Conservation (phyloP, 1,140 invertebrate genomes). For the Pararge aegeria region DNA sequence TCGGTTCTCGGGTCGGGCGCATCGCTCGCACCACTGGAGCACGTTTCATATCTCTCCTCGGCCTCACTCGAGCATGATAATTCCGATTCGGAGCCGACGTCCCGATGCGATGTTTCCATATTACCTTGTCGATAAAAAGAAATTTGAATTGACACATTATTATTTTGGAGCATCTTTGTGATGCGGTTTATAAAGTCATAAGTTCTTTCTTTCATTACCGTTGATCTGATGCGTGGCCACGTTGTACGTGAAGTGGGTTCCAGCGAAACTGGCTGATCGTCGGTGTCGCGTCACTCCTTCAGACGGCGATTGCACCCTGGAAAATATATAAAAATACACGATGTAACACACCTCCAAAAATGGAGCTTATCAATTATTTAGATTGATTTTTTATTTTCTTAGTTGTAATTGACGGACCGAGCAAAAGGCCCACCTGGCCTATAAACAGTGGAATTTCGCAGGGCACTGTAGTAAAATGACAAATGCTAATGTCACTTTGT, state of each 20-base stretch:
- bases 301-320: slow-evolving; percentile 42
- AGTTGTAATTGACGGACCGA: too few species aligned
- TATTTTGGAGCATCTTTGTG: too few species aligned
- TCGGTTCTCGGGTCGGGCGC: slow-evolving; percentile 37
- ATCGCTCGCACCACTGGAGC: slow-evolving; percentile 66
- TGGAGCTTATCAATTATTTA: too few species aligned
- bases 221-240: slow-evolving; percentile 45
- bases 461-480: too few species aligned
- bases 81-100: slow-evolving; percentile 58
- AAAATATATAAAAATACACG: slow-evolving; percentile 1
- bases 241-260: slow-evolving; percentile 55
- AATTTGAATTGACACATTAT: too few species aligned
- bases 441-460: too few species aligned
- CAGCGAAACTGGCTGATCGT: slow-evolving; percentile 66
- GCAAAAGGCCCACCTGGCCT: too few species aligned
- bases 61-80: slow-evolving; percentile 63
- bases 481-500: too few species aligned
- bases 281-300: slow-evolving; percentile 40
- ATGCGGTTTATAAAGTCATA: too few species aligned
- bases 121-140: slow-evolving; percentile 30
- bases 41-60: slow-evolving; percentile 70
- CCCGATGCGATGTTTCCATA: slow-evolving; percentile 27
- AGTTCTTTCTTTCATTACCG: too few species aligned
- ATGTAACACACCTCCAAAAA: too few species aligned
- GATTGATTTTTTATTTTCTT: too few species aligned